Conservation (phyloP, 2,888 invertebrate genomes). For the Cybosia mesomella region DNA sequence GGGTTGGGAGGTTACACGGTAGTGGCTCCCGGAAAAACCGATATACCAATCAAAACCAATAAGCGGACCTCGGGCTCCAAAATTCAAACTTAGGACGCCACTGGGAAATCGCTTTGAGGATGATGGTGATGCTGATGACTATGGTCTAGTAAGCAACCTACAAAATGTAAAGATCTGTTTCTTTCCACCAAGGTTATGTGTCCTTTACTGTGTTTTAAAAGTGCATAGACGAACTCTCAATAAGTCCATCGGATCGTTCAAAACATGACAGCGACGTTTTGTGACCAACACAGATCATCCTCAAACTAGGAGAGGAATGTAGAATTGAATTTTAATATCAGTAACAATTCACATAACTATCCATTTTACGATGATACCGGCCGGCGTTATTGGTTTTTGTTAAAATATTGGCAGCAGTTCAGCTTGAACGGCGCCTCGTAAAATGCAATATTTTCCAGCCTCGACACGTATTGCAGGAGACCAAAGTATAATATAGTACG, state of each 20-base stretch:
- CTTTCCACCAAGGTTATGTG: too few relatives aligned
- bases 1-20: too few relatives aligned
- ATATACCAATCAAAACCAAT: too few relatives aligned
- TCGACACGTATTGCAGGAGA: background rate
- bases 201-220: too few relatives aligned
- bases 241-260: too few relatives aligned
- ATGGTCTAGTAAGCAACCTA: background rate
- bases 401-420: slow-evolving; percentile 13
- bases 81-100: too few relatives aligned
- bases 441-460: background rate
- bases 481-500: background rate
- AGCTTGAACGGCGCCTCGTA: background rate
- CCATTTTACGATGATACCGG: slow-evolving; percentile 5
- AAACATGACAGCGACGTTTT: background rate
- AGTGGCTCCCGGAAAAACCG: too few relatives aligned
- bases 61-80: too few relatives aligned
- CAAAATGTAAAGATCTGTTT: background rate
- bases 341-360: background rate
- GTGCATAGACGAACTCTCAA: too few relatives aligned
- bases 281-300: slow-evolving; percentile 45
- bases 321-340: slow-evolving; percentile 7
- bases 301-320: slow-evolving; percentile 44
- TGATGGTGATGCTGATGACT: too few relatives aligned
- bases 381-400: slow-evolving; percentile 11
- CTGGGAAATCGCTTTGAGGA: too few relatives aligned